Base-by-base conservation (phyloP, 2,797 vertebrate genomes). In the Buphagus erythrorhynchus region DNA sequence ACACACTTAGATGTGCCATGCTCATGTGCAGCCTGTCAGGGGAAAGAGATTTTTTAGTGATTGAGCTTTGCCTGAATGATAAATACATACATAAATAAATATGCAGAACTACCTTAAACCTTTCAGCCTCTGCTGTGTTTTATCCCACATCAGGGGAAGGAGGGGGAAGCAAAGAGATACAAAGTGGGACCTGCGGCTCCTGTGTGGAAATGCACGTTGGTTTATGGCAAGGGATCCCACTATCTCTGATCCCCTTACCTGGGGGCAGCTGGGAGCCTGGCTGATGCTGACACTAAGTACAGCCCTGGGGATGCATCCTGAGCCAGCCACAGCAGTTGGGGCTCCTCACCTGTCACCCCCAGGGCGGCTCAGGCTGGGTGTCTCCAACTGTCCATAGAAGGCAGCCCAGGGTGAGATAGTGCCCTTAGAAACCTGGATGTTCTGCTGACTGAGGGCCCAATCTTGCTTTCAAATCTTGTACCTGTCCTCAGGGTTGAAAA, bases 281-380 rank as follows among this genome's bases (percentile, higher is more conserved):
- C 85, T 31, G 71, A 17, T 19, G 13, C 87, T 57, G 63, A 83
- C 74, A 66, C 36, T 80, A 68, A 91, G 81, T 22, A 59, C 61
- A 88, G 91, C 89, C 94, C 95, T 90, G 92, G 72, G 18, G 45
- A 97, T 86, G 85, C 86, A 77, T 94, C 83, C 72, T 66, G 86
- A 16, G 20, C 79, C 76, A 42, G 49, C 25, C 35, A 69, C 73
- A 72, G 86, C 10, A 21, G 21, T 28, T 91, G 94, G 75, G 95
- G 83, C 72, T 92, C 82, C 92, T 97, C 92, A 95, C 89, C 96
- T 98, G 97, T 91, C 83, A 58, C 93, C 97, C 94, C 1, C 13
- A 90, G 97, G 97, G 95, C 20, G 0, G 76, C 85, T 96, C 38
- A 18, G 10, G 38, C 90, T 58, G 79, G 21, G 45, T 95, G 94